Base-by-base conservation (phyloP, 2,888 invertebrate genomes). In the Diarsia dahlii region DNA sequence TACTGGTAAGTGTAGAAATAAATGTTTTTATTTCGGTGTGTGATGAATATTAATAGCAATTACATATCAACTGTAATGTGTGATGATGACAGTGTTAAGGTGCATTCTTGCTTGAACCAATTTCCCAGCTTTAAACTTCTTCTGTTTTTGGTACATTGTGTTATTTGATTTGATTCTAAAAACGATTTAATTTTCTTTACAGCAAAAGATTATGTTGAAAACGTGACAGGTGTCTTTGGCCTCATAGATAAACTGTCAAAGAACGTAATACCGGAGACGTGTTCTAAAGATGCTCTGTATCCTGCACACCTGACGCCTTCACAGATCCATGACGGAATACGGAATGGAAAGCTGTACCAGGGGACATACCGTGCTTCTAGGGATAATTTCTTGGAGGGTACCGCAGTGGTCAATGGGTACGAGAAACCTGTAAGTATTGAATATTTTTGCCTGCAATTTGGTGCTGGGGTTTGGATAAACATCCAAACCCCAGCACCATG, bases 381-480 rank as follows among this genome's bases (percentile, higher is more conserved):
- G 71, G 99, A 99, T 90, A 99, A 99, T 94, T 99, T 98, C 92
- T 96, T 99, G 20, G 99, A 99, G 94, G 99, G 99, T 15, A 97
- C 97, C 80, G 99, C 99, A 13, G 98, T 97, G 92, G 98, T 99
- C 2, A 98, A 98, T 89, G 97, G 97, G 20, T 97, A 97, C 91
- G 98, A 99, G 52, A 98, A 98, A 94, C 97, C 98, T 91, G 98
- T 99, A 96, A 97, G 97, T 95, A 69, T 39, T 39, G 0, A n/a
- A 10, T 60, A 20, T 34, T 45, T 18, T 45, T 28, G 2, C 0
- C 10, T 50, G 52, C 0, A 4, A n/a, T 54, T 58, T 23, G 3
- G 6, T 46, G 6, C 0, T 23, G 15, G 45, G 2, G 6, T 0
- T 0, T 39, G 23, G 4, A 3, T n/a, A n/a, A n/a, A n/a, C n/a